Evolutionary conservation across 2,797 vertebrate genomes (phyloP).

Genomic region (Chelonia mydas): DNA sequence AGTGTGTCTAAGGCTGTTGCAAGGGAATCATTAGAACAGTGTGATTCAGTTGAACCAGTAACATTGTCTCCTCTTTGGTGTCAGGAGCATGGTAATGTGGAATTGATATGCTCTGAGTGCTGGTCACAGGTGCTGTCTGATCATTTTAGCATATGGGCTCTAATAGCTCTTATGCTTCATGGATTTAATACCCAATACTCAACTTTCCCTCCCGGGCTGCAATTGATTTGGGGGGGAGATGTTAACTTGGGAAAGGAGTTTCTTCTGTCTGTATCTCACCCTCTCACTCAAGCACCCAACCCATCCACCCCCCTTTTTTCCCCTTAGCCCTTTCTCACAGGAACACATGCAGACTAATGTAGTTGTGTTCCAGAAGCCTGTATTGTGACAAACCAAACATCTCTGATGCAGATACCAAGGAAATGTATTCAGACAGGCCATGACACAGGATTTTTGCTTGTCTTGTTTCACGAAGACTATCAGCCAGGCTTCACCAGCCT

Average conservation of each 20-base stretch:
- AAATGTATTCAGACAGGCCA: background rate
- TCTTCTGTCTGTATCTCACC: background rate
- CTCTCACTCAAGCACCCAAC: background rate
- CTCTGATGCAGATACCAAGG: background rate
- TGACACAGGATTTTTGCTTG: background rate
- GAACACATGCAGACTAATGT: background rate
- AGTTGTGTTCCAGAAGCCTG: background rate
- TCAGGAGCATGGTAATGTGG: slow-evolving; percentile 12
- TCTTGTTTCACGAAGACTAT: background rate
- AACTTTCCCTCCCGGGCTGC: background rate
- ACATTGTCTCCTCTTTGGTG: slow-evolving; percentile 25
- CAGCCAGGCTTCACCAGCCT: background rate
- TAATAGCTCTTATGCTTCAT: slow-evolving; percentile 13
- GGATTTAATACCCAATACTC: background rate
- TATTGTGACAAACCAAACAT: background rate
- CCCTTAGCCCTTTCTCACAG: background rate
- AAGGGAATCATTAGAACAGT: slow-evolving; percentile 57
- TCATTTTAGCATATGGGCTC: background rate
- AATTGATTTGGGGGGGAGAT: background rate
- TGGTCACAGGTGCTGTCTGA: slow-evolving; percentile 33
- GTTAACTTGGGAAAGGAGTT: background rate
- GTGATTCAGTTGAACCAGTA: slow-evolving; percentile 54
- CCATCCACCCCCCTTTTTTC: background rate
- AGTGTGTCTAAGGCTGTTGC: slow-evolving; percentile 53
- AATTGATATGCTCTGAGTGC: background rate